Conservation (phyloP, 2,888 invertebrate genomes). For the Pteria penguin region DNA sequence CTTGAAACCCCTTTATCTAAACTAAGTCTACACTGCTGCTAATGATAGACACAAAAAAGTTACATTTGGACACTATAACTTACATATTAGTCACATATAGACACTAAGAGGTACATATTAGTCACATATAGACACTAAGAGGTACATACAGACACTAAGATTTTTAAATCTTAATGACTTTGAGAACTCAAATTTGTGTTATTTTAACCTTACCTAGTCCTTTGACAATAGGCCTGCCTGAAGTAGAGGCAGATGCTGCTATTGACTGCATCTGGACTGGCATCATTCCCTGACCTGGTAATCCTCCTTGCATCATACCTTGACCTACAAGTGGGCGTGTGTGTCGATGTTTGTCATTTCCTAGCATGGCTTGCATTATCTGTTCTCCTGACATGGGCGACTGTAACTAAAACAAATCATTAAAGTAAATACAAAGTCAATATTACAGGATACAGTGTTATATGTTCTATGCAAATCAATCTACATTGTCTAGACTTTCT, state of each 20-base stretch:
- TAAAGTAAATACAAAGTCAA: too few species aligned
- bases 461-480: too few species aligned
- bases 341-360: slow-evolving; percentile 1
- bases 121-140: not conserved
- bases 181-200: too few species aligned
- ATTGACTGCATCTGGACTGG: slow-evolving; percentile 45
- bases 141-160: too few species aligned
- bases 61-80: too few species aligned
- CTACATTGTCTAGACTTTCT: too few species aligned
- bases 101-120: not conserved
- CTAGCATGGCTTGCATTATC: slow-evolving; percentile 21
- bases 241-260: slow-evolving; percentile 30
- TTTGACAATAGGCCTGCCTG: slow-evolving; percentile 74
- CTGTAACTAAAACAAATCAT: slow-evolving; percentile 1
- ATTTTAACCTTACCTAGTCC: slow-evolving; percentile 62
- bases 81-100: not conserved
- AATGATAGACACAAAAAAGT: too few species aligned
- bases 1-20: too few species aligned
- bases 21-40: too few species aligned
- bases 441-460: too few species aligned
- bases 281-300: slow-evolving; percentile 40
- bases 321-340: slow-evolving; percentile 63
- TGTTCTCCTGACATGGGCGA: slow-evolving; percentile 32
- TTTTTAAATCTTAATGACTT: too few species aligned
- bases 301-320: slow-evolving; percentile 46